Evolutionary conservation across 2,797 vertebrate species (phyloP).

Genomic region (Kryptopterus vitreolus): DNA sequence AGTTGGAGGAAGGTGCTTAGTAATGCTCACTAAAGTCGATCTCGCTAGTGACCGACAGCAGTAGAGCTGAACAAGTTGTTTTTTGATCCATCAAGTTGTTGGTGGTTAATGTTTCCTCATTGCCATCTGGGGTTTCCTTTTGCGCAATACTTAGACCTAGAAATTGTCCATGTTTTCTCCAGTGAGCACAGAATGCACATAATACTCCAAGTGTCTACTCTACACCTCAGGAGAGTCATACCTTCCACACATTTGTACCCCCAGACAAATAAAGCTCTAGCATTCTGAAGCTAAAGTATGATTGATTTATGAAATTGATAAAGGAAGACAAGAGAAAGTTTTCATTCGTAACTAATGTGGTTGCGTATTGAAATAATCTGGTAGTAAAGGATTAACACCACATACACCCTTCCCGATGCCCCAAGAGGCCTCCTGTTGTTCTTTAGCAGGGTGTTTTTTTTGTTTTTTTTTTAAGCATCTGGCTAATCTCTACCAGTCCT

Average conservation of each 20-base stretch:
- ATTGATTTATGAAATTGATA: constrained; percentile 35
- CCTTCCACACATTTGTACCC: constrained; percentile 26
- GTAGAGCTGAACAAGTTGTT: constrained; percentile 10
- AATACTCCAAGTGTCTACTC: not conserved
- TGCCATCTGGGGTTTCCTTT: constrained; percentile 39
- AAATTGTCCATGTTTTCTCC: not conserved
- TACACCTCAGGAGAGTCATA: not conserved
- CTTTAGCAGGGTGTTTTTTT: constrained; percentile 34
- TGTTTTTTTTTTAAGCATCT: constrained; percentile 61
- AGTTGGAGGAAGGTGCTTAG: constrained; percentile 31
- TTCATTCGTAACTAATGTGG: constrained; percentile 27
- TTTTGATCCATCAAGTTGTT: constrained; percentile 36
- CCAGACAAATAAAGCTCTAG: constrained; percentile 22
- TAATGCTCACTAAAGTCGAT: constrained; percentile 54
- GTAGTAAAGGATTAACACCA: constrained; percentile 46
- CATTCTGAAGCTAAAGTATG: constrained; percentile 18
- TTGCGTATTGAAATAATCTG: constrained; percentile 45
- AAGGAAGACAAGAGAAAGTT: constrained; percentile 32
- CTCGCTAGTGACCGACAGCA: constrained; percentile 53
- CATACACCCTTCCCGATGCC: constrained; percentile 21
- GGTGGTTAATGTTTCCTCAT: constrained; percentile 10
- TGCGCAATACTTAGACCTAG: too few relatives aligned
- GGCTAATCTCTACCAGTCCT: constrained; percentile 64
- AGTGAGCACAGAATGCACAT: not conserved
- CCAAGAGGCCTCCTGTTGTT: constrained; percentile 44